Conservation (phyloP, 2,113 vertebrate genomes). For the Miniopterus natalensis region DNA sequence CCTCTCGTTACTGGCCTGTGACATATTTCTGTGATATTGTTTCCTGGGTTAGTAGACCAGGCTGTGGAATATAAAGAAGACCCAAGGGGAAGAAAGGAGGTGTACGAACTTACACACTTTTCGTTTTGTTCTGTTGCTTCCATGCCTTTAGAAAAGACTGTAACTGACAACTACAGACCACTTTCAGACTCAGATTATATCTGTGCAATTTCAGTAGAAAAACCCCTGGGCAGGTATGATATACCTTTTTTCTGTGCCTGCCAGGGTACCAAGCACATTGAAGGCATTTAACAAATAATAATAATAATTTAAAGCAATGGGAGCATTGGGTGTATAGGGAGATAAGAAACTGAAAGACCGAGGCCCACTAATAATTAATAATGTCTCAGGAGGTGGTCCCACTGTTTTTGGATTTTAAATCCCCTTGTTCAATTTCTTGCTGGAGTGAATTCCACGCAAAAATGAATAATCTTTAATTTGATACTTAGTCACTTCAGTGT, state of each 20-base stretch:
- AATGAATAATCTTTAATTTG: conserved; percentile 83
- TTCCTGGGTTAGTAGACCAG: conserved; percentile 24
- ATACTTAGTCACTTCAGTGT: conserved; percentile 80
- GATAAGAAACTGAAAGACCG: conserved; percentile 75
- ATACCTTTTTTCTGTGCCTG: conserved; percentile 62
- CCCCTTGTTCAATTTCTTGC: conserved; percentile 81
- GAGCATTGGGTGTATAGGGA: conserved; percentile 74
- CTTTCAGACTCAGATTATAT: conserved; percentile 77
- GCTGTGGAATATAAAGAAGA: conserved; percentile 55
- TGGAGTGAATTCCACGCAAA: conserved; percentile 77
- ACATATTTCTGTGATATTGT: background rate
- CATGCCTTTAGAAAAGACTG: conserved; percentile 45
- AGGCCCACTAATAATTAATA: conserved; percentile 81
- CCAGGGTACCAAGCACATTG: conserved; percentile 61
- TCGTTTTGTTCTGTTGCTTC: conserved; percentile 48
- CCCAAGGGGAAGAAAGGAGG: background rate
- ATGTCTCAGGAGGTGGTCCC: conserved; percentile 79
- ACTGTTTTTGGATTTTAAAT: conserved; percentile 82
- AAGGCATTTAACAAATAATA: conserved; percentile 78
- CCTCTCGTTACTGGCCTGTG: conserved; percentile 16
- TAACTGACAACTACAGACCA: conserved; percentile 51
- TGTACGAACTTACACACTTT: conserved; percentile 15
- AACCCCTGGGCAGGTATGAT: conserved; percentile 54
- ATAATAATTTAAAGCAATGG: conserved; percentile 80
- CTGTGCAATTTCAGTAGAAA: conserved; percentile 70